Evolutionary conservation across 2,888 invertebrate species (phyloP), one percentile per base, ranked within the genome.

Genomic region (Lottia gigantea): DNA sequence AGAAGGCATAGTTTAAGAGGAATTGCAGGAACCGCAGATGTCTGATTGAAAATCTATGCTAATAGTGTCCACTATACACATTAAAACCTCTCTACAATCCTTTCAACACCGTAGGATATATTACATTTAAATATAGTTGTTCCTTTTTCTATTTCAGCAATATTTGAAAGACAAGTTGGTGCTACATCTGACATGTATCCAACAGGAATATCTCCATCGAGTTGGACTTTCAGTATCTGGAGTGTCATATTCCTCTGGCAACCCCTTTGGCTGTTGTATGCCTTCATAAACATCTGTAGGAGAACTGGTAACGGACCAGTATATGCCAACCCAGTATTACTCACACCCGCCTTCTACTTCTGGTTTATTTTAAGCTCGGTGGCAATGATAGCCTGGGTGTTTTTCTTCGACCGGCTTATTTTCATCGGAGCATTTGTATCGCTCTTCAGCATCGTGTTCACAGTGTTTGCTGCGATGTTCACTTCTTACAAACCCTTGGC

Each of bases 171-270:
- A 2, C 1, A 23, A 23, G 23, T 55, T 55, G 55, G 55, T 8
- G 23, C 19, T 6, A 23, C 23, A 23, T 55, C 55, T 14, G 19
- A 55, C 23, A 16, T 23, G 12, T 23, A 55, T 14, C 55, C 19
- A 12, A 19, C 23, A 3, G 55, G 23, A 23, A 14, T 55, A 15
- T 19, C 55, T 4, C 87, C 87, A 2, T 82, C 85, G 0, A 82
- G 83, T 25, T 85, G 85, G 85, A 83, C 84, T 2, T 86, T 86
- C 76, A 80, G 80, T 66, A 81, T 83, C 55, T 82, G 84, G 77
- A 82, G 80, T 0, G 45, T 80, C 61, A 86, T 86, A 71, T 86
- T 84, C 74, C 64, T 80, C 8, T 85, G 84, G 82, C 85, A 86
- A 71, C 71, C 75, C 0, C 67, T 83, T 0, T 85, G 84, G 85